Percentiles rank a stretch among this genome's conserved stretches.
These are phyloP conservation scores for Daubentonia madagascariensis DNA, from an alignment of 2,113 vertebrate species.

Conservation along the genomic window DNA sequence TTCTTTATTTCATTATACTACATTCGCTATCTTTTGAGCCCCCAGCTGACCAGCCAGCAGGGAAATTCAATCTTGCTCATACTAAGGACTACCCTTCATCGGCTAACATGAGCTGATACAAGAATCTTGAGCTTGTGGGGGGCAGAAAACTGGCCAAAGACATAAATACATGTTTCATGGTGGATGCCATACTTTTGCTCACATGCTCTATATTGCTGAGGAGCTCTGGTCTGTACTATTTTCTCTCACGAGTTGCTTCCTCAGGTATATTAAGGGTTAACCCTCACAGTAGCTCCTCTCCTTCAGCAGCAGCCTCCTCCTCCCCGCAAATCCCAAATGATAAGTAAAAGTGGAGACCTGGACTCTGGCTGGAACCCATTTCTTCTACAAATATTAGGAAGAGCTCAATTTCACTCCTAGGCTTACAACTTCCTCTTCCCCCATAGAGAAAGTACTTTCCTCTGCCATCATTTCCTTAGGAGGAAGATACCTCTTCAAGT, in stretches of 20 bases:
- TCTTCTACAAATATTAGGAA: neutral
- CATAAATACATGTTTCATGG: neutral
- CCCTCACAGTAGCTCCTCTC: neutral
- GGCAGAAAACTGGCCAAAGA: neutral
- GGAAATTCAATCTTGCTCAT: neutral
- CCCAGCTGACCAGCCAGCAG: neutral
- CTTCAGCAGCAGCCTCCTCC: neutral
- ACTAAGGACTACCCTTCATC: neutral
- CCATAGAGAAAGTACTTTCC: neutral
- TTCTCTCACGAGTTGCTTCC: neutral
- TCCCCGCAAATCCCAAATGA: neutral
- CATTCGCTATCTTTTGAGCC: neutral
- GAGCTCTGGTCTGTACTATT: neutral
- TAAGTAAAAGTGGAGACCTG: rapidly evolving
- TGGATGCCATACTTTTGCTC: neutral
- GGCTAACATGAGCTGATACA: neutral
- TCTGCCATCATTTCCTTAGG: neutral
- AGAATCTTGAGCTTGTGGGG: neutral
- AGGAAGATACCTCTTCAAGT: neutral
- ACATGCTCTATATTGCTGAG: neutral
- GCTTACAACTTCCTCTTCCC: rapidly evolving
- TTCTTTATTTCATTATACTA: neutral
- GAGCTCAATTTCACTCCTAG: neutral
- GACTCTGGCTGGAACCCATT: neutral
- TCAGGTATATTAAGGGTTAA: neutral